Conservation (phyloP, 2,797 vertebrate species). For the Pteropus rufus region DNA sequence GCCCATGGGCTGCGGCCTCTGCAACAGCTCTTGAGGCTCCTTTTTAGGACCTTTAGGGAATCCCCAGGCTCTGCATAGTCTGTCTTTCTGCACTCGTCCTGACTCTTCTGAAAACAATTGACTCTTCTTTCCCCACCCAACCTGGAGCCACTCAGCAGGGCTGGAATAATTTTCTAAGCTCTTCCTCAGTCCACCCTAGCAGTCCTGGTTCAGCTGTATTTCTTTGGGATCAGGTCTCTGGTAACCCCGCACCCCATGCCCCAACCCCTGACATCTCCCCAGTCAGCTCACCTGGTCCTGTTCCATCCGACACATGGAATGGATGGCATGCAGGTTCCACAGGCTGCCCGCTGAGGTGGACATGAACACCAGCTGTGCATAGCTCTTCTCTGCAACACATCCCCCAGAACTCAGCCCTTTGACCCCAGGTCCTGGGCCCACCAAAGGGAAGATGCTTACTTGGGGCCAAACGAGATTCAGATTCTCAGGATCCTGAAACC, state of each 20-base stretch:
- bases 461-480: not conserved
- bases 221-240: not conserved
- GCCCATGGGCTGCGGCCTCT: not conserved
- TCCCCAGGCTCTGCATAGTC: not conserved
- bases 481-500: not conserved
- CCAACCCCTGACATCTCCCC: not conserved
- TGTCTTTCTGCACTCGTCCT: not conserved
- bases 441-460: not conserved
- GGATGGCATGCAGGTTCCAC: constrained; percentile 96
- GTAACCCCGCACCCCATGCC: not conserved
- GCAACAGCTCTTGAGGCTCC: not conserved
- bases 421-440: not conserved
- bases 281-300: constrained; percentile 89
- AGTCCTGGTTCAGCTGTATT: not conserved
- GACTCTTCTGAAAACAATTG: not conserved
- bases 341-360: constrained; percentile 97
- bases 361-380: constrained; percentile 97
- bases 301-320: constrained; percentile 98
- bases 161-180: not conserved
- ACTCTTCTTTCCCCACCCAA: not conserved
- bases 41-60: not conserved
- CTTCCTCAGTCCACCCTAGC: not conserved
- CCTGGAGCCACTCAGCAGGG: not conserved
- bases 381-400: constrained; percentile 83
- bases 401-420: constrained; percentile 15